Evolutionary conservation across 2,888 invertebrate genomes (phyloP).

Genomic region (Allolobophora icterica): DNA sequence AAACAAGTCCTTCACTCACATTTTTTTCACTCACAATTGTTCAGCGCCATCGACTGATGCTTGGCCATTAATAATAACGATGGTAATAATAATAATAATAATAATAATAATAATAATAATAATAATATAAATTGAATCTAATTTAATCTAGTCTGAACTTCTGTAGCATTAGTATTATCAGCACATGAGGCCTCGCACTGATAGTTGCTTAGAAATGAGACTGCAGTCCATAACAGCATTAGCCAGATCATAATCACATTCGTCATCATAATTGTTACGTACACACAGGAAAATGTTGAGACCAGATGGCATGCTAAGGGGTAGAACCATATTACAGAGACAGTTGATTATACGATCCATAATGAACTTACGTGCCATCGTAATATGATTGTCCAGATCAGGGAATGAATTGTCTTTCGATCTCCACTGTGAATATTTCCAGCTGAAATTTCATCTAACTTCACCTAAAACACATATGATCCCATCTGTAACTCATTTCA

Average conservation of each 20-base stretch:
- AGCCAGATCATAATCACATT: too few species aligned
- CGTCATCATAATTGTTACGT: too few species aligned
- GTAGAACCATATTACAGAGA: not conserved
- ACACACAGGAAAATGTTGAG: not conserved
- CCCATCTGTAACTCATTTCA: too few species aligned
- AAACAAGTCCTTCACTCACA: too few species aligned
- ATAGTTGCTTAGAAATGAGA: not conserved
- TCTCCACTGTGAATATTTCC: not conserved
- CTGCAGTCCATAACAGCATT: not conserved
- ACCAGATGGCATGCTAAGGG: not conserved
- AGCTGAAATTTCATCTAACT: not conserved
- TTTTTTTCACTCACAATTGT: too few species aligned
- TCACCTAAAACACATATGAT: not conserved
- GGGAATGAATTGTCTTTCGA: slow-evolving; percentile 13
- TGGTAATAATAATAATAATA: too few species aligned
- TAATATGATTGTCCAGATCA: slow-evolving; percentile 3
- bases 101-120: too few species aligned
- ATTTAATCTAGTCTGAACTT: too few species aligned
- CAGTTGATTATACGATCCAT: not conserved
- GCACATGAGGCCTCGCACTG: too few species aligned
- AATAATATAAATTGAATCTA: not conserved
- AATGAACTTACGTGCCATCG: slow-evolving; percentile 29
- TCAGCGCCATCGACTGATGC: too few species aligned
- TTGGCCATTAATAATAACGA: too few species aligned
- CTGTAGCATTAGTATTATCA: too few species aligned